phyloP scores from a whole-genome alignment of 2,888 invertebrate species.

The Oxyscelio sp. region DNA sequence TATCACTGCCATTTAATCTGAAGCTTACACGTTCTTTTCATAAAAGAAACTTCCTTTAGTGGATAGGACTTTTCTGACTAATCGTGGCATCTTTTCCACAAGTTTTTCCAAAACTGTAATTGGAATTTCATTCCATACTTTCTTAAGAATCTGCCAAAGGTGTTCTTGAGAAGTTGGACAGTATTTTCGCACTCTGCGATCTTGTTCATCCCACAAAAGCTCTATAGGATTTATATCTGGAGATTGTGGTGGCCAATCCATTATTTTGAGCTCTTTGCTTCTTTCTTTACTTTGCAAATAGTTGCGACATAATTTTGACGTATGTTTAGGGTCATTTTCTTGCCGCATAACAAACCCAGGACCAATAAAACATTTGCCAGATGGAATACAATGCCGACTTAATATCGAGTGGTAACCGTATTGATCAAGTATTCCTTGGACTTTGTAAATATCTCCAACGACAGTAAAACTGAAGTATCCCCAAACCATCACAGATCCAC shows the following conservation, averaged over 20 bases:
- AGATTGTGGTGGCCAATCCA: constrained; percentile 1
- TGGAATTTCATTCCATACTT: neutral
- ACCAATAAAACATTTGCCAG: neutral
- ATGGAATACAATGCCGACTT: neutral
- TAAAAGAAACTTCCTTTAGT: neutral
- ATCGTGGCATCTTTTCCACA: neutral
- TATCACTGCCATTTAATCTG: no score
- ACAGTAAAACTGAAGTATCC: neutral
- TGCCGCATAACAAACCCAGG: neutral
- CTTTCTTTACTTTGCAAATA: neutral
- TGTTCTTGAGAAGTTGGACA: neutral
- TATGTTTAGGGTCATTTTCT: no score
- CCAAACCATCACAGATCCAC: neutral
- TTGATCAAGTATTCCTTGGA: neutral
- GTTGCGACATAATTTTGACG: neutral
- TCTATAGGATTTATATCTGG: neutral
- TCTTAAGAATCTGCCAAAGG: neutral
- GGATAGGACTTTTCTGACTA: neutral
- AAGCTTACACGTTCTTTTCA: neutral
- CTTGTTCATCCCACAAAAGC: no score
- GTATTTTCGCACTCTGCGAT: neutral
- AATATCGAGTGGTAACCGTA: neutral
- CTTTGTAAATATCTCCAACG: neutral
- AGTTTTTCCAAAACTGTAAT: neutral
- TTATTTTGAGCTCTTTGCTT: neutral